These are phyloP conservation scores for Sesia apiformis DNA, from an alignment of 2,888 invertebrate species.

Conservation along the genomic window DNA sequence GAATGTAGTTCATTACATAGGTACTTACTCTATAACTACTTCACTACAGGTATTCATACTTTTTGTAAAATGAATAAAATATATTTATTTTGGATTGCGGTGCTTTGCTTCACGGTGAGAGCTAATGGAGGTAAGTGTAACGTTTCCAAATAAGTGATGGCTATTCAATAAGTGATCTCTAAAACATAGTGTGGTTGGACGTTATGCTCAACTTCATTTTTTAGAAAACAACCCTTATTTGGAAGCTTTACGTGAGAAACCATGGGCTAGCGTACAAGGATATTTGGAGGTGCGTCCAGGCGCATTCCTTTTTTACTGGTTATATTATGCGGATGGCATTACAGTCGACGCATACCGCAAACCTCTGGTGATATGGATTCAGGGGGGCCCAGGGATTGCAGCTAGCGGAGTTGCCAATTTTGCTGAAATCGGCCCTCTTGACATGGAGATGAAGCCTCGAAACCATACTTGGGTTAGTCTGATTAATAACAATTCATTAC, in stretches of 20 bases:
- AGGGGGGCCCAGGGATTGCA: slow-evolving; percentile 91
- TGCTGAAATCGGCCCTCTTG: slow-evolving; percentile 86
- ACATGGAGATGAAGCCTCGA: slow-evolving; percentile 77
- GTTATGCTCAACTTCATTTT: no score
- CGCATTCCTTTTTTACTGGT: slow-evolving; percentile 90
- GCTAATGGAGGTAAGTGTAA: slow-evolving; percentile 6
- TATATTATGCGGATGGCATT: slow-evolving; percentile 84
- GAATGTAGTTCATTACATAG: not conserved
- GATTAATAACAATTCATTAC: no score
- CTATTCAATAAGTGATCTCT: no score
- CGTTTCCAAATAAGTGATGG: no score
- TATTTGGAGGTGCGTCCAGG: slow-evolving; percentile 82
- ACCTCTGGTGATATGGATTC: slow-evolving; percentile 89
- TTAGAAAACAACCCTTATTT: slow-evolving; percentile 32
- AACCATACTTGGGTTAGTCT: slow-evolving; percentile 83
- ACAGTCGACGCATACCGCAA: slow-evolving; percentile 65
- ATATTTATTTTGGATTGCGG: slow-evolving; percentile 20
- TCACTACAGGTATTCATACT: not conserved
- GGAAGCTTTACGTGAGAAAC: slow-evolving; percentile 25
- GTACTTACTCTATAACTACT: not conserved
- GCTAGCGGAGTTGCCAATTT: slow-evolving; percentile 91
- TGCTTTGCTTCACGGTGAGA: slow-evolving; percentile 2
- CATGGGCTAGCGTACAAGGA: slow-evolving; percentile 76
- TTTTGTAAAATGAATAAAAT: slow-evolving; percentile 11
- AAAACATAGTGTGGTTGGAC: no score